These are phyloP conservation scores for Fukomys damarensis DNA, from an alignment of 2,113 vertebrate species.

Conservation along the genomic window DNA sequence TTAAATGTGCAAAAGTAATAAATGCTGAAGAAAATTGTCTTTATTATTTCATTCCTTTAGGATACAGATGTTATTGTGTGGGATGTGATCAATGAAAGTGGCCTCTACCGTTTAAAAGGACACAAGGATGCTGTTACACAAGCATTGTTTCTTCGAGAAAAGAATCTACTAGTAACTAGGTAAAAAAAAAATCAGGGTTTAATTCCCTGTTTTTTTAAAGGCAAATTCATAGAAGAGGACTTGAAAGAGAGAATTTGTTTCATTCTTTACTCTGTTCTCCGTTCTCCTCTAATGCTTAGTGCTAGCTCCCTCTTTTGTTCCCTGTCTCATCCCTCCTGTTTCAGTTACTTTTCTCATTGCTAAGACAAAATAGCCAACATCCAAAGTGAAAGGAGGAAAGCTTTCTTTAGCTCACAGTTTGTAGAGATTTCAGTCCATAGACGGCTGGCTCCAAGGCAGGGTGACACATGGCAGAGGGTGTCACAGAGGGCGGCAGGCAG, in stretches of 20 bases:
- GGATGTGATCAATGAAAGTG: constrained; percentile 98
- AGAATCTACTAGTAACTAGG: constrained; percentile 95
- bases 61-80: constrained; percentile 97
- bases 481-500: background rate
- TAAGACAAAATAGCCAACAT: background rate
- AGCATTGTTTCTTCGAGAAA: constrained; percentile 92
- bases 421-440: background rate
- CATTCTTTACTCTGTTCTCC: background rate
- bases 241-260: background rate
- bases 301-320: background rate
- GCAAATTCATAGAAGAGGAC: background rate
- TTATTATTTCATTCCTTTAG: constrained; percentile 82
- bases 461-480: background rate
- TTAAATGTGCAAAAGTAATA: background rate
- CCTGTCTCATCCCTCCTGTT: background rate
- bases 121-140: constrained; percentile 96
- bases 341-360: background rate
- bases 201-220: background rate
- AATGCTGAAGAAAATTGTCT: constrained; percentile 11
- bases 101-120: constrained; percentile 94
- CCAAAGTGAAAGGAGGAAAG: background rate
- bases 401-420: background rate
- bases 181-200: constrained; percentile 76
- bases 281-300: accelerated
- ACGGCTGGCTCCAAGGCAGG: background rate